Evolutionary conservation across 2,113 vertebrate species (phyloP), one percentile per base, ranked within the genome.

Genomic region (Mesoclemmys tuberculata): DNA sequence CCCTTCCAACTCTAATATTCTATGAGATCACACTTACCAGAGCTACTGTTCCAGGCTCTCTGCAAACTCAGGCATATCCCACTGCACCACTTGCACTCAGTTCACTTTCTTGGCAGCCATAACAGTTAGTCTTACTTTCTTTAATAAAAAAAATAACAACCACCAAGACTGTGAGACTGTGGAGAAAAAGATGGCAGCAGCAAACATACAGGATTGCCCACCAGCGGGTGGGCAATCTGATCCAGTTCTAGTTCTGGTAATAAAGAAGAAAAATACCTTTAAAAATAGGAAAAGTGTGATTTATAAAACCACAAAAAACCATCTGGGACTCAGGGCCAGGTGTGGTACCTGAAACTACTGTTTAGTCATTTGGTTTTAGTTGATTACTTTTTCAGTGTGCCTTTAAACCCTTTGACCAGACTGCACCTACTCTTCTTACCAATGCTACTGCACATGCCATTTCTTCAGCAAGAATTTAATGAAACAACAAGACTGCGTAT

Each of bases 251-350:
- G 87, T 87, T 44, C 84, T 85, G 27, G 3, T 4, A 85, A 78
- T 13, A 94, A 96, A 89, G 88, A 95, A 86, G 90, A 85, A 91
- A 90, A 90, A 80, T 54, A 58, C 3, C 1, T 46, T 44, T 52
- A 3, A 61, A 46, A 58, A 46, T 12, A 41, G 24, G 10, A n/a
- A 80, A 91, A 94, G 91, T 87, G 8, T 90, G 56, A 58, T 86
- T 51, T 91, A 58, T 80, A 27, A 35, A 64, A 64, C 31, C 61
- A 64, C 61, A 64, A n/a, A 8, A 64, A 64, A 31, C 31, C 10
- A 29, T 35, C 14, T 64, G 61, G 61, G 31, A 64, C 14, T 64
- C 31, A 64, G 58, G 58, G 3, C 31, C 61, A 35, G 14, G 13
- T 64, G 31, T 35, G 10, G 64, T 21, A 21, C 21, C 35, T 68